Evolutionary conservation across 2,113 vertebrate species (phyloP), one percentile per base, ranked within the genome.

Genomic region (Pogona vitticeps): DNA sequence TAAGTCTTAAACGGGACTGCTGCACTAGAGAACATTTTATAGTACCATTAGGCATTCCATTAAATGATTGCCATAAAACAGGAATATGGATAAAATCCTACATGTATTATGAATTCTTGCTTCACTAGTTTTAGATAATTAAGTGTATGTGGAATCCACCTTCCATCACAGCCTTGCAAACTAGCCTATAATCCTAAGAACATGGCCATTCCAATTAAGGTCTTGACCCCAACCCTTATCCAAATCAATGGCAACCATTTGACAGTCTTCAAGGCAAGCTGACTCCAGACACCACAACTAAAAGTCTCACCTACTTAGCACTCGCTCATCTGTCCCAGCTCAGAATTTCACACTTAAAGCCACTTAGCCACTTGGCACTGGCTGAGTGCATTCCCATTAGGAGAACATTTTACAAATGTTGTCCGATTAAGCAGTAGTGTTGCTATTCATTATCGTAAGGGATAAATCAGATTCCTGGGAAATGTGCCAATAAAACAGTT

Each of bases 401-500:
- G 95, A 92, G 82, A 92, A 88, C 91, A 94, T 93, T 92, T 93
- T 91, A 88, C 91, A 92, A 93, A 92, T 91, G 93, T 83, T 90
- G 82, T 87, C 83, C 21, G 65, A 91, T 95, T 94, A 95, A 93
- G 86, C 88, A 92, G 89, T 59, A 91, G 82, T 92, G 84, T 92
- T 93, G 91, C 82, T 94, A 91, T 95, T 94, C 91, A 92, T 94
- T 94, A 90, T 91, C 89, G 91, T 90, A 92, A 93, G 91, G 70
- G 91, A 95, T 94, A 95, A 94, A 94, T 95, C 93, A 93, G 90
- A 91, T 95, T 94, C 91, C 94, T 93, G 94, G 95, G 94, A 94
- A 95, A 94, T 93, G 46, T 94, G 91, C 94, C 95, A 95, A 94
- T 94, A 92, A 88, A 90, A 92, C 95, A 90, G 90, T 91, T 88